These are phyloP conservation scores for Heteropelma amictum DNA, from an alignment of 2,888 invertebrate species.

Conservation along the genomic window DNA sequence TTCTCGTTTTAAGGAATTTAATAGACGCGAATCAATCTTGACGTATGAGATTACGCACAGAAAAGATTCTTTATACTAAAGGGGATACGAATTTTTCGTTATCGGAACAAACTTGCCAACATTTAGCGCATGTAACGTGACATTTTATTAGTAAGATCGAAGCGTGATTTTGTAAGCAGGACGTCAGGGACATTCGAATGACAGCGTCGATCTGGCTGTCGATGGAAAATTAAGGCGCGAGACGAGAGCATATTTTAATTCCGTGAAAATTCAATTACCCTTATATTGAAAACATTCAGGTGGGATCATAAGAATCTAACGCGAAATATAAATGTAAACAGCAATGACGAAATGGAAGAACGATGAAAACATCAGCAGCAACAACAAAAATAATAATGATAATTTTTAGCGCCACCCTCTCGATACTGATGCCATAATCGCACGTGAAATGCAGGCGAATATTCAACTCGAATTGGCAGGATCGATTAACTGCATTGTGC, in stretches of 20 bases:
- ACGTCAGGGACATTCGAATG: not conserved
- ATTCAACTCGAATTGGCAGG: too few species aligned
- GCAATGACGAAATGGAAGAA: too few species aligned
- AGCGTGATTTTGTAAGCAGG: not conserved
- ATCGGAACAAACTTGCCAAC: not conserved
- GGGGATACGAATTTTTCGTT: not conserved
- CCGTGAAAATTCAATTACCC: slow-evolving; percentile 54
- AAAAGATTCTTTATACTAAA: slow-evolving; percentile 3
- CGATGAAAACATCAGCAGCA: too few species aligned
- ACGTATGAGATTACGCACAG: not conserved
- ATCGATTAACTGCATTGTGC: too few species aligned
- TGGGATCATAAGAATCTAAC: too few species aligned
- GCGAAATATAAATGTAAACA: too few species aligned
- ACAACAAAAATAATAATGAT: too few species aligned
- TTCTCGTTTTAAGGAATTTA: not conserved
- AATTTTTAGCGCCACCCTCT: too few species aligned
- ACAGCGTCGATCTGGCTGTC: not conserved
- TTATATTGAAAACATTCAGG: too few species aligned
- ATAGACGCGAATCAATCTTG: not conserved
- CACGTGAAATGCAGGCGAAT: too few species aligned
- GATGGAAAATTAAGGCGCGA: not conserved
- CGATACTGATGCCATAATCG: too few species aligned
- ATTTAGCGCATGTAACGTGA: slow-evolving; percentile 25
- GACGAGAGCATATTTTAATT: not conserved
- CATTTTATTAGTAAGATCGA: not conserved